Base-by-base conservation (phyloP, 2,888 invertebrate genomes). In the Cantharis rufa region DNA sequence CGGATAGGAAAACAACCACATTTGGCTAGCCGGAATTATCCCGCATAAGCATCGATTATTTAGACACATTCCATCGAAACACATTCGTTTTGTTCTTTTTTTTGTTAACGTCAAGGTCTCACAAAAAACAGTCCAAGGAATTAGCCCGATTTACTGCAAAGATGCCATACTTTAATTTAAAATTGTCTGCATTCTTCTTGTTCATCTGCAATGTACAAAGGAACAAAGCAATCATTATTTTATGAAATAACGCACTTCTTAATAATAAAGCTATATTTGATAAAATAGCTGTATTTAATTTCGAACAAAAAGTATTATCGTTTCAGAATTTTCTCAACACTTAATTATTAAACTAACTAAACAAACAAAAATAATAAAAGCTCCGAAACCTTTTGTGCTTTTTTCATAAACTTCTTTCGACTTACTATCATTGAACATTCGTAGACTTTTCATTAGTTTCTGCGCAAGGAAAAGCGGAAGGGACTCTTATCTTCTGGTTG, bases 401-500 rank as follows among this genome's bases (percentile, higher is more conserved):
- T 66, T 21, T 24, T 21, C 21, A 66, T 66, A 66, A 66, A 66
- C 21, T 21, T n/a, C n/a, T 66, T 66, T 24, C 24, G 64, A 66
- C 13, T 66, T 66, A 66, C 64, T 66, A 66, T 66, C 64, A 66
- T 66, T 66, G 64, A 66, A 66, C 18, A 66, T 13, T 66, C 21
- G 64, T 66, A 66, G 18, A 66, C 24, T 66, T 66, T 66, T 66
- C 64, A 66, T 66, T 66, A 66, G 18, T 24, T 15, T 66, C 64
- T 66, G 64, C 64, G 64, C 64, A 66, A 66, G 64, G 64, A 66
- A 66, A 66, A 66, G 64, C 64, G 64, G 64, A 66, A 66, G 64
- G 64, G 64, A 66, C 64, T n/a, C 64, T 66, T 24, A 66, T 66
- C 64, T 66, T 66, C 64, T 66, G 64, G 64, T 66, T 66, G 64